Conservation (phyloP, 30 jellyfish, hydroid and myxozoan species). For the Pelagia noctiluca region DNA sequence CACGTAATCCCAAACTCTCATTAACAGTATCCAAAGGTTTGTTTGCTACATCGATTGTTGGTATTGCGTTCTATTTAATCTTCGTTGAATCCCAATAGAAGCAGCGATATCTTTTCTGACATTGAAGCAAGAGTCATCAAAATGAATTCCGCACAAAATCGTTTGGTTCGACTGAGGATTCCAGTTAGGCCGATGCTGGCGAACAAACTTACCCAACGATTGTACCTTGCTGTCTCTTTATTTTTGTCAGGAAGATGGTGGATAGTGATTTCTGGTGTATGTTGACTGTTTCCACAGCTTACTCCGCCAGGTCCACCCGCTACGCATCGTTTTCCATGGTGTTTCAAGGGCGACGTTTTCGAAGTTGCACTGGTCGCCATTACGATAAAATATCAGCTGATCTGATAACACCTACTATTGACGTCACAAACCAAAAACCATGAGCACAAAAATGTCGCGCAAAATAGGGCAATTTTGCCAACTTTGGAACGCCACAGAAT, state of each 20-base stretch:
- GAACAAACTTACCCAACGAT: constrained; percentile 48
- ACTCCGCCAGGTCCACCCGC: constrained; percentile 63
- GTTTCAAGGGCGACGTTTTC: not conserved
- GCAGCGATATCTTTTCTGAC: too few relatives aligned
- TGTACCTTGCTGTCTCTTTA: constrained; percentile 20
- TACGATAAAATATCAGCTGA: not conserved
- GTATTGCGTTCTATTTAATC: too few relatives aligned
- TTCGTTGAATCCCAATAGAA: too few relatives aligned
- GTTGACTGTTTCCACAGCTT: constrained; percentile 62
- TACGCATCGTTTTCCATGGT: constrained; percentile 58
- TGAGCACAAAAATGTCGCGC: not conserved
- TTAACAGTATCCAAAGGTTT: not conserved
- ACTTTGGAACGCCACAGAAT: not conserved
- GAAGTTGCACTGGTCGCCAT: not conserved
- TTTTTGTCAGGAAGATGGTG: constrained; percentile 48
- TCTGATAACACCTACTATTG: not conserved
- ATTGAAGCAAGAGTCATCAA: too few relatives aligned
- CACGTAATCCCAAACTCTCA: not conserved
- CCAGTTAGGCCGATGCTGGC: constrained; percentile 53
- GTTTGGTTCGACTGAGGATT: too few relatives aligned
- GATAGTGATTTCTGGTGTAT: constrained; percentile 29
- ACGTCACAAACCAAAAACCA: not conserved
- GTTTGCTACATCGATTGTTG: constrained; percentile 37
- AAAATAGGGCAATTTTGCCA: not conserved
- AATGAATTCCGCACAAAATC: too few relatives aligned